Percentiles rank a stretch among this genome's conserved stretches.
Evolutionary conservation across 2,113 vertebrate species (phyloP).

Genomic region (Tretioscincus oriximinensis): DNA sequence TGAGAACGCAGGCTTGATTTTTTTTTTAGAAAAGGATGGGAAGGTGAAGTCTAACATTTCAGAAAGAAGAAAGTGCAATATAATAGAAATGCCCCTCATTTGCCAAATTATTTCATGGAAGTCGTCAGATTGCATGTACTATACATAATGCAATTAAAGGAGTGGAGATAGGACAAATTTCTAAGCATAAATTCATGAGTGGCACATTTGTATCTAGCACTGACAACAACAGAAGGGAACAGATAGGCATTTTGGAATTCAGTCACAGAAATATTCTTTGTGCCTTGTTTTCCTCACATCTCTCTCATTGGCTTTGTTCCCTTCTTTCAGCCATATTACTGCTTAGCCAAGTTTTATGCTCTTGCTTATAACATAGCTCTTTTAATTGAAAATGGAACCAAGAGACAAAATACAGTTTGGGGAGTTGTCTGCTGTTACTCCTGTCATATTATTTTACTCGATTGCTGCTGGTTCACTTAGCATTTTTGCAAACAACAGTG

Average conservation of each 20-base stretch:
- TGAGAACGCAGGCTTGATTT: background rate
- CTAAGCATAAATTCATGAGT: slow-evolving; percentile 19
- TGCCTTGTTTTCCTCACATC: slow-evolving; percentile 13
- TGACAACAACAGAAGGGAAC: slow-evolving; percentile 40
- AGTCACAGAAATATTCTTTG: background rate
- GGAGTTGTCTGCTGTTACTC: background rate
- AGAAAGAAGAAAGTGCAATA: slow-evolving; percentile 46
- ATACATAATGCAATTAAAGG: slow-evolving; percentile 54
- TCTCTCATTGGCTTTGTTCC: slow-evolving; percentile 1
- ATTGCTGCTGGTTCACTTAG: background rate
- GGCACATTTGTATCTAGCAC: slow-evolving; percentile 24
- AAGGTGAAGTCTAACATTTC: slow-evolving; percentile 13
- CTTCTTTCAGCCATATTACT: slow-evolving; percentile 17
- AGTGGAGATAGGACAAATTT: slow-evolving; percentile 51
- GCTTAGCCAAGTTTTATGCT: slow-evolving; percentile 5
- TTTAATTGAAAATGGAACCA: slow-evolving; percentile 26
- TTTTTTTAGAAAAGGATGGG: slow-evolving; percentile 34
- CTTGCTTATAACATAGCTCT: slow-evolving; percentile 14
- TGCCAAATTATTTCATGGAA: slow-evolving; percentile 38
- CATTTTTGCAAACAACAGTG: background rate
- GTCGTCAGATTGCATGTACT: slow-evolving; percentile 40
- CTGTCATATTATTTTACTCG: background rate
- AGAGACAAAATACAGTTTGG: background rate
- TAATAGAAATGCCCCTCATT: slow-evolving; percentile 41
- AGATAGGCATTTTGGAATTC: slow-evolving; percentile 37